Evolutionary conservation across 2,797 vertebrate genomes (phyloP).

Genomic region (Lutjanus campechanus): DNA sequence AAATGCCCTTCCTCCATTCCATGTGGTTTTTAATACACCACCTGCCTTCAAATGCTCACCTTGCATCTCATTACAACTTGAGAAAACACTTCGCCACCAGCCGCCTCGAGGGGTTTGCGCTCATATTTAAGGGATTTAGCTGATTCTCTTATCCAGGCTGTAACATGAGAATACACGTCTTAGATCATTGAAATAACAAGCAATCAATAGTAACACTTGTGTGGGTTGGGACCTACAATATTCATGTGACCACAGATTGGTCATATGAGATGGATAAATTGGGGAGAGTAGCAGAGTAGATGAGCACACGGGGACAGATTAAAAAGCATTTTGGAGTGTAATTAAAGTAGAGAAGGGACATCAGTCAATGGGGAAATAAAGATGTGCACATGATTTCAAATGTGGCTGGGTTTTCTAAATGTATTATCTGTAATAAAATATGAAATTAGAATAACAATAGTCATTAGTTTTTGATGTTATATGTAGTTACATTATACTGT

Average conservation of each 20-base stretch:
- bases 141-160: conserved; percentile 1
- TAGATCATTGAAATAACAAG: conserved; percentile 14
- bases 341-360: neutral
- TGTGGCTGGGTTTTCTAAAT: neutral
- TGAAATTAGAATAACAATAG: neutral
- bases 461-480: too few species aligned
- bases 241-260: conserved; percentile 10
- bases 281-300: neutral
- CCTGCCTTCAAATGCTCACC: conserved; percentile 61
- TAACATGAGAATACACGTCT: conserved; percentile 19
- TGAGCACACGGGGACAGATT: neutral
- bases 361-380: conserved; percentile 5
- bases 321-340: neutral
- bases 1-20: conserved; percentile 62
- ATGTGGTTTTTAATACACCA: conserved; percentile 62
- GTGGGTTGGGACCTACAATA: conserved; percentile 9
- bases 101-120: conserved; percentile 8
- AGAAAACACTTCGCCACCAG: conserved; percentile 30
- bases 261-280: neutral
- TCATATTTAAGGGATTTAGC: conserved; percentile 29
- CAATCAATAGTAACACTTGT: conserved; percentile 1
- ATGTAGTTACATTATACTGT: neutral
- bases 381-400: neutral
- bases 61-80: conserved; percentile 56
- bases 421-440: neutral